These are phyloP conservation scores for Psilopogon haemacephalus DNA, from an alignment of 2,113 vertebrate species.

Conservation along the genomic window DNA sequence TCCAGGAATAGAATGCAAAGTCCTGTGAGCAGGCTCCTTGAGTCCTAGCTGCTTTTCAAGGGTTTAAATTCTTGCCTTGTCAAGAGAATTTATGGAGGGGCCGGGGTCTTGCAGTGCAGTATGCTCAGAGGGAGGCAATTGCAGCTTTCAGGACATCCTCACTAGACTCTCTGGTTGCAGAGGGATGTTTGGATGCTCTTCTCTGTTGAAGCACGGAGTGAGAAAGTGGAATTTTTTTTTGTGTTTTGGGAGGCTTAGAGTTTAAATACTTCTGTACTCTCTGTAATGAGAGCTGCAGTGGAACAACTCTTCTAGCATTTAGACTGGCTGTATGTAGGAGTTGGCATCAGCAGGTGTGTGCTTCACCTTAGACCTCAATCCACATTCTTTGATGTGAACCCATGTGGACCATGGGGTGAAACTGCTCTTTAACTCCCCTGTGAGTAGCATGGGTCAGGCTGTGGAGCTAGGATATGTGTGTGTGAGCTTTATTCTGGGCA, in stretches of 20 bases:
- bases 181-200: not conserved
- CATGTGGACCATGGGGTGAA: not conserved
- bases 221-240: not conserved
- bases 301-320: not conserved
- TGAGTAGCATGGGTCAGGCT: not conserved
- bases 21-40: not conserved
- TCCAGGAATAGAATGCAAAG: not conserved
- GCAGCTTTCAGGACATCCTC: not conserved
- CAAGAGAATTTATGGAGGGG: not conserved
- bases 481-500: not conserved
- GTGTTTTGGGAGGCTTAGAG: not conserved
- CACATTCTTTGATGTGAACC: not conserved
- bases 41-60: not conserved
- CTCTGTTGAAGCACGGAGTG: not conserved
- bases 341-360: not conserved
- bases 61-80: not conserved
- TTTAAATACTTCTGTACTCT: not conserved
- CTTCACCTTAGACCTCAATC: not conserved
- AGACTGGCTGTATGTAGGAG: not conserved
- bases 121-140: not conserved
- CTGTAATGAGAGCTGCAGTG: not conserved
- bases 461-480: not conserved
- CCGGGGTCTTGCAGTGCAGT: not conserved
- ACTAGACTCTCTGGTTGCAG: not conserved
- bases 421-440: fast-evolving